Conservation (phyloP, 2,113 vertebrate species). For the Kobus ellipsiprymnus region DNA sequence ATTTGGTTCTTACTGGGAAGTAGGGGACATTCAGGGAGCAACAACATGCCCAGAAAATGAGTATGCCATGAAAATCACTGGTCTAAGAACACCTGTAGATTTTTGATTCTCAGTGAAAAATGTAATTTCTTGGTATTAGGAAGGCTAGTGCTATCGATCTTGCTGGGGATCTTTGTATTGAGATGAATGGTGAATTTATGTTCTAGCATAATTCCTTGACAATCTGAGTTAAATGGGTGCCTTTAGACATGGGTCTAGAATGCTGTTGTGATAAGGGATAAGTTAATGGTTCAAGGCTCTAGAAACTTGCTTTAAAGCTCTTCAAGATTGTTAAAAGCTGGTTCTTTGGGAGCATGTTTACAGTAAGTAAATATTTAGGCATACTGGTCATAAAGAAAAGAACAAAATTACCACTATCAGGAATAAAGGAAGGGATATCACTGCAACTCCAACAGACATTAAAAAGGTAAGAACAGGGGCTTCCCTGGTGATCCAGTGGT, state of each 20-base stretch:
- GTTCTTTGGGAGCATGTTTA: background rate
- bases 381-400: background rate
- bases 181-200: background rate
- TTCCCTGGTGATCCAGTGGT: background rate
- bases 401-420: background rate
- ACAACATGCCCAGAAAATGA: background rate
- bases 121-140: background rate
- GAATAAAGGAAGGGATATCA: background rate
- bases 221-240: background rate
- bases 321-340: background rate
- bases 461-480: background rate
- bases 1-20: background rate
- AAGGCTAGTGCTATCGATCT: background rate
- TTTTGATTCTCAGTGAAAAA: slow-evolving; percentile 1
- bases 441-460: background rate
- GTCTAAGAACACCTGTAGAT: background rate
- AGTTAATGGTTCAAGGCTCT: background rate
- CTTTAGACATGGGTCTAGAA: background rate
- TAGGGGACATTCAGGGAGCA: background rate
- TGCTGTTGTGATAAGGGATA: background rate
- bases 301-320: background rate
- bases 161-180: background rate
- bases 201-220: background rate
- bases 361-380: background rate
- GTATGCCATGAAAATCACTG: background rate